phyloP scores from a whole-genome alignment of 2,113 vertebrate genomes.

The Pipa parva region DNA sequence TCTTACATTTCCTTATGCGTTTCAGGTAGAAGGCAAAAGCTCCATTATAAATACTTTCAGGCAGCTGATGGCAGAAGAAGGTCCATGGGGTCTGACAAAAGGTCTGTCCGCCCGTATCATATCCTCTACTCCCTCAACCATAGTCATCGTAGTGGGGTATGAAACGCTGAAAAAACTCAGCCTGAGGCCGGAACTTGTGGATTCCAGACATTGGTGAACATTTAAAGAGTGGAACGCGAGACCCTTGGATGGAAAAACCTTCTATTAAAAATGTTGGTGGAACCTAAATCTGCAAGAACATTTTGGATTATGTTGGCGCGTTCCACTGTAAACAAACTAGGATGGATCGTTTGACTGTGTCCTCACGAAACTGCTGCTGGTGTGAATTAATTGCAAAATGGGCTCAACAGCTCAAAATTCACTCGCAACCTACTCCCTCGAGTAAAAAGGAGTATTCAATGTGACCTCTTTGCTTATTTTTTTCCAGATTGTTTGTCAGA shows the following conservation, averaged over 20 bases:
- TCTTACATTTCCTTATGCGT: neutral
- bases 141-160: conserved; percentile 91
- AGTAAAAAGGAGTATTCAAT: neutral
- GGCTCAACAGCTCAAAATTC: too few relatives aligned
- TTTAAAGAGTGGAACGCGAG: neutral
- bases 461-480: neutral
- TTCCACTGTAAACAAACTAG: too few relatives aligned
- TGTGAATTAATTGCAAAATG: neutral
- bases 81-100: conserved; percentile 82
- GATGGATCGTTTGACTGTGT: too few relatives aligned
- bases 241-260: neutral
- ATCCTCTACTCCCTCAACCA: conserved; percentile 82
- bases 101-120: conserved; percentile 92
- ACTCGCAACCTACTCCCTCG: neutral
- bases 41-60: conserved; percentile 85
- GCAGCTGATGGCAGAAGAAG: conserved; percentile 88
- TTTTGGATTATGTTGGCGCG: too few relatives aligned
- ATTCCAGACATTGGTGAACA: conserved; percentile 84
- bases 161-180: conserved; percentile 95
- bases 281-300: too few relatives aligned
- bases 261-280: too few relatives aligned
- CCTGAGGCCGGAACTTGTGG: conserved; percentile 81
- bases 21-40: conserved; percentile 85
- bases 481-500: neutral
- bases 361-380: neutral